These are phyloP conservation scores for Pyrrhia umbra DNA, from an alignment of 2,888 invertebrate species.

Conservation along the genomic window DNA sequence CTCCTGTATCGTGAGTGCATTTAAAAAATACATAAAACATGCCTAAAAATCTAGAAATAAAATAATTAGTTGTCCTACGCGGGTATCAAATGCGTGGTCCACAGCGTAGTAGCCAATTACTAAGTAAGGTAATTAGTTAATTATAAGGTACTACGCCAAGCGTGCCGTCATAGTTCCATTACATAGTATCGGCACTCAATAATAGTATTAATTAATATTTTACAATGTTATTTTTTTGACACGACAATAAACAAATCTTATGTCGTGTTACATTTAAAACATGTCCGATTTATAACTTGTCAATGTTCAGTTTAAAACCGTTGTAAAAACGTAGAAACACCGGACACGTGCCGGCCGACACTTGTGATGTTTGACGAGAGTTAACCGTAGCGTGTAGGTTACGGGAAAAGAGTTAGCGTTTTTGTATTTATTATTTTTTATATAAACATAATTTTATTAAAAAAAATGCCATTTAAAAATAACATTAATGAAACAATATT, in stretches of 20 bases:
- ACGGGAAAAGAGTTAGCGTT: constrained; percentile 6
- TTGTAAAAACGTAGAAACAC: constrained; percentile 62
- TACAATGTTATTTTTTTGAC: background rate
- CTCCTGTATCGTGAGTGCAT: too few relatives aligned
- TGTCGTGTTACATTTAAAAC: constrained; percentile 13
- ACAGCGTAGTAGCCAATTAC: too few relatives aligned
- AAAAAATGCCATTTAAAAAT: too few relatives aligned
- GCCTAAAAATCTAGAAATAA: too few relatives aligned
- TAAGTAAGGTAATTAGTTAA: too few relatives aligned
- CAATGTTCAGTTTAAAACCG: constrained; percentile 48
- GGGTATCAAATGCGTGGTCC: too few relatives aligned
- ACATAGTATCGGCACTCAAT: background rate
- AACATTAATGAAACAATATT: too few relatives aligned
- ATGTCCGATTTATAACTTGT: constrained; percentile 44
- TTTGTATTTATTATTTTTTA: background rate
- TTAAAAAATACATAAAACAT: too few relatives aligned
- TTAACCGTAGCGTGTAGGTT: constrained; percentile 28
- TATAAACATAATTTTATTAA: background rate
- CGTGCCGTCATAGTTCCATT: background rate
- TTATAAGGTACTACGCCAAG: too few relatives aligned
- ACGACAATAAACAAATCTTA: background rate
- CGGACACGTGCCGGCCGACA: constrained; percentile 57
- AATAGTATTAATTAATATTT: background rate
- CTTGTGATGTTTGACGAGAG: constrained; percentile 60
- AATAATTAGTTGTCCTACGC: too few relatives aligned